phyloP scores from a whole-genome alignment of 2,113 vertebrate genomes.

The Ceratotherium simum region DNA sequence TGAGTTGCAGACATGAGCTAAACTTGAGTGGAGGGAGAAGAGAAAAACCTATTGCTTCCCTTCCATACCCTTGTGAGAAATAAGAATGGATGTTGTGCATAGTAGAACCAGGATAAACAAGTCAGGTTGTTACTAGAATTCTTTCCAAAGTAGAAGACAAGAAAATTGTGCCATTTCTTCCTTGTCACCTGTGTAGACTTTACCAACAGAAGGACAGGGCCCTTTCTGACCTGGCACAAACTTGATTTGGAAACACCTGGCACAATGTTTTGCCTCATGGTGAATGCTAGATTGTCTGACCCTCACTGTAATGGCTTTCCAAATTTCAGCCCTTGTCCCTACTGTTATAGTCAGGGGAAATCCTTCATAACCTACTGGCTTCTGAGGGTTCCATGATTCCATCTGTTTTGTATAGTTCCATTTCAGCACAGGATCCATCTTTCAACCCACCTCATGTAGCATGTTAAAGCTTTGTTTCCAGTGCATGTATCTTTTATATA shows the following conservation, averaged over 20 bases:
- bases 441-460: neutral
- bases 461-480: slow-evolving; percentile 40
- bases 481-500: neutral
- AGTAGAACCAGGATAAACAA: neutral
- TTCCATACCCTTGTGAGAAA: neutral
- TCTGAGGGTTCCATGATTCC: neutral
- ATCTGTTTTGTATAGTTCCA: neutral
- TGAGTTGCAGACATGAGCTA: slow-evolving; percentile 71
- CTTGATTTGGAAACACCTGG: neutral
- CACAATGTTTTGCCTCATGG: neutral
- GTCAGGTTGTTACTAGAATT: slow-evolving; percentile 27
- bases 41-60: neutral
- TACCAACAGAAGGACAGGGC: neutral
- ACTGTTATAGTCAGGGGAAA: neutral
- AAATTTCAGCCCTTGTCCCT: neutral
- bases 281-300: neutral
- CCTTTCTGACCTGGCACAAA: neutral
- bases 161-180: neutral
- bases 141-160: neutral
- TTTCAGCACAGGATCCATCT: neutral
- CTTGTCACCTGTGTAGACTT: neutral
- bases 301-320: neutral
- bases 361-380: neutral
- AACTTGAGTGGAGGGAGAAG: neutral
- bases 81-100: neutral